Conservation (phyloP, 2,113 vertebrate species). For the Centropus unirufus region DNA sequence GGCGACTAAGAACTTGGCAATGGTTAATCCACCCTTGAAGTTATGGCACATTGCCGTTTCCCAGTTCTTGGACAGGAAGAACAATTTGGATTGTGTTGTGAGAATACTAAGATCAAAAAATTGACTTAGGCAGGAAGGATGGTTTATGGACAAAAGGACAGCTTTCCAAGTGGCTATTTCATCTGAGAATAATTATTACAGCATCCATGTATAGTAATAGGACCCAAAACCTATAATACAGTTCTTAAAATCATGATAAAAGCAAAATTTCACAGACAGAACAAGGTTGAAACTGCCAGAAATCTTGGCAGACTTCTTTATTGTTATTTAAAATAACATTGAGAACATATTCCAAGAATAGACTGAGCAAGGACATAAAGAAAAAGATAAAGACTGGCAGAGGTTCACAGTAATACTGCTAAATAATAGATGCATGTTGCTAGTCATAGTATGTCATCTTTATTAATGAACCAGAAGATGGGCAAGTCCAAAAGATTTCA, state of each 20-base stretch:
- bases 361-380: conserved; percentile 16
- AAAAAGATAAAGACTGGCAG: conserved; percentile 1
- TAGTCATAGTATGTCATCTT: neutral
- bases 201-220: neutral
- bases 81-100: neutral
- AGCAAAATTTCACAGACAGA: neutral
- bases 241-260: neutral
- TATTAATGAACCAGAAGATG: conserved; percentile 23
- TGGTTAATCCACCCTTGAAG: conserved; percentile 56
- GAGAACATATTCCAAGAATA: conserved; percentile 26
- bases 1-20: conserved; percentile 40
- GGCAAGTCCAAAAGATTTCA: neutral
- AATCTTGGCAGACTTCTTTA: neutral
- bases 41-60: conserved; percentile 35
- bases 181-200: neutral
- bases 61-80: conserved; percentile 51
- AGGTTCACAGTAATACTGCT: neutral
- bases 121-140: neutral
- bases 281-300: neutral
- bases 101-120: conserved; percentile 44
- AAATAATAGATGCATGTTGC: conserved; percentile 15
- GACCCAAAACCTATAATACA: neutral
- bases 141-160: neutral
- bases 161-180: neutral
- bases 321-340: conserved; percentile 27